Conservation (phyloP, 2,888 invertebrate species). For the Halictus ligatus region DNA sequence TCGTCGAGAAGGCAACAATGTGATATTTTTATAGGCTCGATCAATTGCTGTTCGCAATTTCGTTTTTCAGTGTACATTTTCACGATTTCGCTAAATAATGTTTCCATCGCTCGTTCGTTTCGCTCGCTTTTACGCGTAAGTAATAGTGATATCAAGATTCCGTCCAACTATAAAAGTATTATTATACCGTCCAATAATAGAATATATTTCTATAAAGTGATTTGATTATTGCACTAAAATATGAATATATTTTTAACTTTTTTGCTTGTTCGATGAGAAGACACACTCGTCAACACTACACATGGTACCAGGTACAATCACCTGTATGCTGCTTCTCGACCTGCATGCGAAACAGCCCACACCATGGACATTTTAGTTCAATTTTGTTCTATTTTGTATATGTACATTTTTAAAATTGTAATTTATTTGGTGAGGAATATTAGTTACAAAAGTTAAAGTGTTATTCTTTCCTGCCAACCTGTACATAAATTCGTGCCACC, state of each 20-base stretch:
- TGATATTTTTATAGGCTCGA: neutral
- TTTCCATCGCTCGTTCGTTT: neutral
- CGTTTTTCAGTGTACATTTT: neutral
- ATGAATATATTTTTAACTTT: slow-evolving; percentile 35
- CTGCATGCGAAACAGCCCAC: no score
- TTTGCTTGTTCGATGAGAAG: neutral
- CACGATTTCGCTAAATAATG: neutral
- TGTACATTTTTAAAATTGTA: no score
- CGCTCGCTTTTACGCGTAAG: neutral
- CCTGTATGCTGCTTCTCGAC: no score
- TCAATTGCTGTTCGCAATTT: neutral
- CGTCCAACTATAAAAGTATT: slow-evolving; percentile 32
- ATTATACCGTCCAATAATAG: slow-evolving; percentile 22
- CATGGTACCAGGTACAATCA: no score
- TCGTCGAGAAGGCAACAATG: neutral
- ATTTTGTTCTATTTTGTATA: no score
- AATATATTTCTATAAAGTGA: neutral
- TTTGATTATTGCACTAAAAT: slow-evolving; percentile 7
- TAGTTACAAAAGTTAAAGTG: no score
- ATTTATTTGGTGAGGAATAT: no score
- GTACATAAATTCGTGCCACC: no score
- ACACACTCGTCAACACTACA: no score
- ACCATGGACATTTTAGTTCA: no score
- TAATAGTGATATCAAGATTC: slow-evolving; percentile 17
- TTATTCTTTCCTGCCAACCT: no score